These are phyloP conservation scores for Panzeria rudis DNA, from an alignment of 2,888 invertebrate genomes.

Conservation along the genomic window DNA sequence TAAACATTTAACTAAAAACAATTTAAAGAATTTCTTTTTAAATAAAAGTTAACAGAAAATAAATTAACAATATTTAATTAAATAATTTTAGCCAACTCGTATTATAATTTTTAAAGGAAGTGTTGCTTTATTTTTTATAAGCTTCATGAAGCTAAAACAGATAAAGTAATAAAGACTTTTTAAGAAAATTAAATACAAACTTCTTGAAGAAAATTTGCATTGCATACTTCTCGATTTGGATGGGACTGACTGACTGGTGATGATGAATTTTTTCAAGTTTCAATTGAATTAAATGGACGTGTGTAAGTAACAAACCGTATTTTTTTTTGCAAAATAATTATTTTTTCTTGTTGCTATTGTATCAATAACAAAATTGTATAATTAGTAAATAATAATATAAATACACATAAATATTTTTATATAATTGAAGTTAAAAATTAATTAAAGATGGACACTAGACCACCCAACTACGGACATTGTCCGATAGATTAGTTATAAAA, in stretches of 20 bases:
- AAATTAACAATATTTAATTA: slow-evolving; percentile 51
- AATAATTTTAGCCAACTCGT: slow-evolving; percentile 65
- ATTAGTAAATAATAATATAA: slow-evolving; percentile 53
- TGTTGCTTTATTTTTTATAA: not conserved
- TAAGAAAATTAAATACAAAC: slow-evolving; percentile 44
- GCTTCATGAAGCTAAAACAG: slow-evolving; percentile 41
- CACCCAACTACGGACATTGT: not conserved
- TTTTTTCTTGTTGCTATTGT: slow-evolving; percentile 49
- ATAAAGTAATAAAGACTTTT: slow-evolving; percentile 64
- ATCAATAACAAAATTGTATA: slow-evolving; percentile 59
- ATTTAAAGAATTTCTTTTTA: slow-evolving; percentile 33
- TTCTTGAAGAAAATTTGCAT: slow-evolving; percentile 74
- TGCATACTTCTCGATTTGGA: slow-evolving; percentile 66
- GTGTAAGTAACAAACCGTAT: slow-evolving; percentile 83
- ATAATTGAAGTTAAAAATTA: slow-evolving; percentile 63
- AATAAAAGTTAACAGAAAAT: slow-evolving; percentile 56
- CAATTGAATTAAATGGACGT: slow-evolving; percentile 82
- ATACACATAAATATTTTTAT: slow-evolving; percentile 62
- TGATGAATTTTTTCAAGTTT: slow-evolving; percentile 67
- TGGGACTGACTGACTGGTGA: slow-evolving; percentile 25
- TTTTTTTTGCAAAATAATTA: slow-evolving; percentile 70
- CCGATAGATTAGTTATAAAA: too few species aligned
- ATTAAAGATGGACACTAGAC: slow-evolving; percentile 3
- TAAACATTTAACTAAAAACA: slow-evolving; percentile 58
- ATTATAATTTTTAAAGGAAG: slow-evolving; percentile 16